These are phyloP conservation scores for Lamellibrachia satsuma DNA, from an alignment of 2,888 invertebrate species.

Conservation along the genomic window DNA sequence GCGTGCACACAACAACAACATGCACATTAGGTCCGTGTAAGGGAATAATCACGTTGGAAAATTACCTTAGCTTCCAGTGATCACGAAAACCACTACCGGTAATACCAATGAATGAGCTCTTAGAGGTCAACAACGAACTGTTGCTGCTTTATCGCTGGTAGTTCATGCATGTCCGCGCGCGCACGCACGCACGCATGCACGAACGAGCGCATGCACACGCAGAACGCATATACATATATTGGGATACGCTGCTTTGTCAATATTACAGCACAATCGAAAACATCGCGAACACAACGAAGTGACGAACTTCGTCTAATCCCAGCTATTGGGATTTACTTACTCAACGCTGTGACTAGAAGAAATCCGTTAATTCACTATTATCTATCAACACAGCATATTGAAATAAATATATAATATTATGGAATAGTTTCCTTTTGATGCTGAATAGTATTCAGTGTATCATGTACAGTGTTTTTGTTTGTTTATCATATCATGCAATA, in stretches of 20 bases:
- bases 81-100: background rate
- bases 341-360: too few species aligned
- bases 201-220: background rate
- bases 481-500: background rate
- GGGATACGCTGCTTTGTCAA: background rate
- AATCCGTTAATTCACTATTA: too few species aligned
- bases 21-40: background rate
- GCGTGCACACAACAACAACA: background rate
- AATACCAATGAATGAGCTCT: background rate
- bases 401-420: too few species aligned
- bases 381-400: too few species aligned
- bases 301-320: background rate
- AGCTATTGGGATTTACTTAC: too few species aligned
- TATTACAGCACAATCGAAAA: background rate
- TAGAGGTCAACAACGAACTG: background rate
- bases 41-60: background rate
- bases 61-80: background rate
- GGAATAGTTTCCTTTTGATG: too few species aligned
- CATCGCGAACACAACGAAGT: background rate
- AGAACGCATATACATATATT: background rate
- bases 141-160: background rate
- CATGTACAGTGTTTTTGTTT: background rate
- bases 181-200: background rate
- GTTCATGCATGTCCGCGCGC: background rate
- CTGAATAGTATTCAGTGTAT: too few species aligned